Base-by-base conservation (phyloP, 2,797 vertebrate genomes). In the Presbytis comata region DNA sequence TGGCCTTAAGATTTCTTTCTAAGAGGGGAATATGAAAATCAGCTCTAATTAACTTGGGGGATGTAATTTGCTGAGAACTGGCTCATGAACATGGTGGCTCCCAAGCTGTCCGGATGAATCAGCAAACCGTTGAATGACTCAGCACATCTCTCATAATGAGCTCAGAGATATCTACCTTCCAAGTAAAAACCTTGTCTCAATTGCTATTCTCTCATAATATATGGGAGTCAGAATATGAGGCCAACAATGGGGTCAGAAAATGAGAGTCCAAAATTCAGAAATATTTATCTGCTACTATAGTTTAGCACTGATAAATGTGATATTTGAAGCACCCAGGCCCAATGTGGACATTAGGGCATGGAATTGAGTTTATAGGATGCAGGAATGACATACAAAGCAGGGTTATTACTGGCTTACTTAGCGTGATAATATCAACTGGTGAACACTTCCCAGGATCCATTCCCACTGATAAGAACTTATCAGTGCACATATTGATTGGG, bases 381-480 rank as follows among this genome's bases (percentile, higher is more conserved):
- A 97, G 96, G 91, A 97, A 91, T 96, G 96, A 97, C 97, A 97
- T 88, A 93, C 48, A 93, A 94, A 95, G 95, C 70, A 89, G 95
- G 84, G 85, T 97, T 97, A 95, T 97, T 98, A 98, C 98, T 98
- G 98, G 96, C 97, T 97, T 98, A 93, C 96, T 98, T 96, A 94
- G 97, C 88, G 96, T 39, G 98, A 98, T 98, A 98, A 97, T 94
- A 98, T 98, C 98, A 94, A 50, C 75, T 90, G 81, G 84, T 96
- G 76, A 93, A 97, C 91, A 97, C 96, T 97, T 97, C 97, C 97
- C 95, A 95, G 93, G 98, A 98, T 97, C 98, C 95, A 0, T 96
- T 98, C 96, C 94, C 91, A 87, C 96, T 97, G 98, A 99, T 98
- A 98, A 98, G 98, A 96, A 98, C 97, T 98, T 98, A 98, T 97